phyloP scores from a whole-genome alignment of 35 echinoderm and acorn worm species.

The Ophiothrix spiculata region DNA sequence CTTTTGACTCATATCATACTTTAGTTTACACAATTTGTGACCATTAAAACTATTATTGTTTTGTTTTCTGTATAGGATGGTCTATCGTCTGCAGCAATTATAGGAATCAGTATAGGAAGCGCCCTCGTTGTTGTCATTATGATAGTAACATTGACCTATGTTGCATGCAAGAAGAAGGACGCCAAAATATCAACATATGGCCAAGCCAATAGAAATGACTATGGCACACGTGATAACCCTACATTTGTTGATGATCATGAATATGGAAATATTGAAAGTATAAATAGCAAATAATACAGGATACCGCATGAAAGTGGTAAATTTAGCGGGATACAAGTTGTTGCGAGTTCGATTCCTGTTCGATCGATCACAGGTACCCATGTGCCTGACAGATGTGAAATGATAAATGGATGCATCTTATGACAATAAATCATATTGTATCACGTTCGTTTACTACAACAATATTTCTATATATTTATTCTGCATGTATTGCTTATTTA shows the following conservation, averaged over 20 bases:
- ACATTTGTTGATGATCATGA: neutral
- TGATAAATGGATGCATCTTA: too few species aligned
- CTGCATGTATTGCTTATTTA: too few species aligned
- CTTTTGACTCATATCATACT: neutral
- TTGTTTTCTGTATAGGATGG: neutral
- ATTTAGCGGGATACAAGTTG: too few species aligned
- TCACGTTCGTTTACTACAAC: too few species aligned
- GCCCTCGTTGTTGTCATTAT: neutral
- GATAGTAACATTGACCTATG: neutral
- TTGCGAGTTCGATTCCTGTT: too few species aligned
- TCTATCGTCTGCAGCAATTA: neutral
- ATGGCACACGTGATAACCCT: neutral
- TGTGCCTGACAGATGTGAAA: too few species aligned
- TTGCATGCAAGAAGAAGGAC: neutral
- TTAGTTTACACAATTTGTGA: neutral
- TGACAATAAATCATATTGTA: too few species aligned
- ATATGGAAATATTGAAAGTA: neutral
- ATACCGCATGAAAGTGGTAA: too few species aligned
- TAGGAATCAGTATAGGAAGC: neutral
- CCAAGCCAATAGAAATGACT: neutral
- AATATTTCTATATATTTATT: too few species aligned
- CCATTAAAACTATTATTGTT: neutral
- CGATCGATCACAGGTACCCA: too few species aligned
- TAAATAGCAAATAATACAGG: too few species aligned
- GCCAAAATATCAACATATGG: neutral